Conservation (phyloP, 2,113 vertebrate genomes). For the Pteropus alecto region DNA sequence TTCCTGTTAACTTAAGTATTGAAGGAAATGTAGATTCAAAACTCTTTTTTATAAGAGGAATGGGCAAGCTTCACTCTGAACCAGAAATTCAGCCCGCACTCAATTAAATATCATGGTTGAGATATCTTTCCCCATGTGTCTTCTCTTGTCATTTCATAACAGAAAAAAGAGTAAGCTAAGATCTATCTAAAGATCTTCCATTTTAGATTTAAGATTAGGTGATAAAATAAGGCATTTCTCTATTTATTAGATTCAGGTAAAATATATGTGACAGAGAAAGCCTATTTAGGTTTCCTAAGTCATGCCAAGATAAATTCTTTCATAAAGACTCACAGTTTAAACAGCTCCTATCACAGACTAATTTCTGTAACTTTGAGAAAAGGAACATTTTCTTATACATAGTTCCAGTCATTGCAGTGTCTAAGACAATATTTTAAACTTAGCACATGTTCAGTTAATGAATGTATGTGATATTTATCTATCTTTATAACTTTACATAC, state of each 20-base stretch:
- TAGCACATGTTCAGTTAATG: not conserved
- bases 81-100: not conserved
- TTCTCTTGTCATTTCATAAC: not conserved
- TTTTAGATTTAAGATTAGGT: not conserved
- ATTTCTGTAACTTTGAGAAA: not conserved
- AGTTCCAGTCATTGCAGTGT: not conserved
- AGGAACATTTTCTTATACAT: not conserved
- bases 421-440: not conserved
- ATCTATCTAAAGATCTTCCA: not conserved
- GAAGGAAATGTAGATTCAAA: not conserved
- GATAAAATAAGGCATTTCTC: not conserved
- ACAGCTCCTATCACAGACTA: not conserved
- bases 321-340: not conserved
- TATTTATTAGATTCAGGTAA: not conserved
- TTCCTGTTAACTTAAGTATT: not conserved
- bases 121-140: not conserved
- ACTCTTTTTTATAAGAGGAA: not conserved
- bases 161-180: not conserved
- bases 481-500: not conserved
- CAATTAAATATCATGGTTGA: not conserved
- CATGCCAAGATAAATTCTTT: not conserved
- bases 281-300: not conserved
- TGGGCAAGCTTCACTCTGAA: not conserved
- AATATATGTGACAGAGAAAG: not conserved
- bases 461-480: not conserved